phyloP scores from a whole-genome alignment of 2,113 vertebrate genomes.

The Nansenia antarctica region DNA sequence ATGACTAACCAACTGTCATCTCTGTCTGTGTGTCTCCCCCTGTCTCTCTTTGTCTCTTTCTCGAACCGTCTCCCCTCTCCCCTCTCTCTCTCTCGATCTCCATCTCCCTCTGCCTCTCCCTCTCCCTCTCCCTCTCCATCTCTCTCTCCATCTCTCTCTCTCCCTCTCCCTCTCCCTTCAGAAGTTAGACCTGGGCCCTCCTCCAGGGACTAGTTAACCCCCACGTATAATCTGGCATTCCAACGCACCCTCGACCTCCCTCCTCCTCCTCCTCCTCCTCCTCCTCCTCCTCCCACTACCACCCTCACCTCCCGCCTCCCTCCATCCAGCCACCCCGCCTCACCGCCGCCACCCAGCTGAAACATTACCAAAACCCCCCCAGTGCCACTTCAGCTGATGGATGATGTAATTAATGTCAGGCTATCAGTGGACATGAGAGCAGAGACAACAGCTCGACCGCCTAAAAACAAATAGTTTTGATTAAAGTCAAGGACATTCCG shows the following conservation, averaged over 20 bases:
- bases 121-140: background rate
- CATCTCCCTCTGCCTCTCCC: background rate
- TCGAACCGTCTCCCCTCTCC: background rate
- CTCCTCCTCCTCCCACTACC: too few relatives aligned
- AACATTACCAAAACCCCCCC: constrained; percentile 87
- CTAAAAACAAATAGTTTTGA: constrained; percentile 99
- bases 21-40: background rate
- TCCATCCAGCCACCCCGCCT: background rate
- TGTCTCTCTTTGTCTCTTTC: too few relatives aligned
- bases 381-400: constrained; percentile 93
- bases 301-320: background rate
- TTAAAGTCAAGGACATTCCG: constrained; percentile 99
- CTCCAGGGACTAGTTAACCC: constrained; percentile 65
- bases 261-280: too few relatives aligned
- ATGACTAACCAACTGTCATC: background rate
- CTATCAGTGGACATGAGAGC: constrained; percentile 98
- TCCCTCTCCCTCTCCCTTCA: background rate
- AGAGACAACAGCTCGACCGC: constrained; percentile 94
- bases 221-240: constrained; percentile 73
- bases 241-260: constrained; percentile 65
- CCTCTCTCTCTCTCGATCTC: background rate
- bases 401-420: constrained; percentile 99
- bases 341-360: constrained; percentile 74
- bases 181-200: constrained; percentile 16
- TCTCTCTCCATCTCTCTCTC: background rate